A percentile compares a stretch with the other conserved stretches of the same genome.
Evolutionary conservation across 1,140 invertebrate species (phyloP).

Genomic region (Ladona fulva): DNA sequence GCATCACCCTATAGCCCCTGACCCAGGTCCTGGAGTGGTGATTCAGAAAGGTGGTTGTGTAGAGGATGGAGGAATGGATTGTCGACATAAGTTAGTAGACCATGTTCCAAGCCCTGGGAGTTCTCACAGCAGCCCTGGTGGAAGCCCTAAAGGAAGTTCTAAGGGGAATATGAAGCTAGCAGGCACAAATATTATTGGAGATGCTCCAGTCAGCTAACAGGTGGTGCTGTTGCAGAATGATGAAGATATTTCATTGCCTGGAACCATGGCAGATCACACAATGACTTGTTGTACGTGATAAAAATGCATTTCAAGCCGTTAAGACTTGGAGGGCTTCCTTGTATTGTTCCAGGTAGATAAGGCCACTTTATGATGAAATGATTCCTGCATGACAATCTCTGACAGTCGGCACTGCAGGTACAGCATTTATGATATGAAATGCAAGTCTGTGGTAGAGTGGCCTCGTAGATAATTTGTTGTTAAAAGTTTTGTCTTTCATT

Average conservation of each 20-base stretch:
- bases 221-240: background rate
- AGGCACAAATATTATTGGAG: background rate
- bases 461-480: background rate
- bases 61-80: background rate
- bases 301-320: background rate
- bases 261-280: background rate
- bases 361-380: background rate
- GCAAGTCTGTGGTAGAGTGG: too few species aligned
- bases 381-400: too few species aligned
- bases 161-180: background rate
- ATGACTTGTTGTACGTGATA: background rate
- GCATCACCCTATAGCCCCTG: background rate
- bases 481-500: background rate
- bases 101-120: background rate
- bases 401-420: too few species aligned
- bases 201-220: background rate
- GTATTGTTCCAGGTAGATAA: conserved; percentile 3
- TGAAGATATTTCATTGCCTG: background rate
- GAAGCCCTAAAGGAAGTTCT: background rate
- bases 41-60: background rate
- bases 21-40: background rate
- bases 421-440: too few species aligned
- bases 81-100: background rate
- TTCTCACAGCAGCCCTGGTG: background rate
- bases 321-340: background rate